Conservation (phyloP, 2,113 vertebrate species). For the Gymnocephalus cernua region DNA sequence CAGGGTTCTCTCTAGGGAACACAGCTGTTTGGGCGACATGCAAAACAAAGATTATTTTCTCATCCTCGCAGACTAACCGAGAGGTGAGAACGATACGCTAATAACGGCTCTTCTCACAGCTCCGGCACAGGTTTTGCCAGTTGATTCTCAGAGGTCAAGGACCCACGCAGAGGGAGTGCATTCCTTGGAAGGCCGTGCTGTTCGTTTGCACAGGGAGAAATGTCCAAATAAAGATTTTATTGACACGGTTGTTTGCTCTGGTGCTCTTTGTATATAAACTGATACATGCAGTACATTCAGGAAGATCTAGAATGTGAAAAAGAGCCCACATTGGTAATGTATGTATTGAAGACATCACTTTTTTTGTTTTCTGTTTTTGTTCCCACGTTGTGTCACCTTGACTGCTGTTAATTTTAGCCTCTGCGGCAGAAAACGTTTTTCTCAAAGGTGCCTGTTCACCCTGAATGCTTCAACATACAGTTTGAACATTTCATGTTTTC, state of each 20-base stretch:
- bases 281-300: neutral
- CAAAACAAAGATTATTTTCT: conserved; percentile 64
- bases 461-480: neutral
- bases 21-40: conserved; percentile 37
- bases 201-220: neutral
- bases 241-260: neutral
- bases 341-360: neutral
- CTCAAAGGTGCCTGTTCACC: neutral
- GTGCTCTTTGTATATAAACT: neutral
- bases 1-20: conserved; percentile 46
- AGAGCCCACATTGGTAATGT: neutral
- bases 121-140: neutral
- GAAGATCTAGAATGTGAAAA: neutral
- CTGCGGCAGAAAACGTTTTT: neutral
- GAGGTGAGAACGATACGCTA: conserved; percentile 22
- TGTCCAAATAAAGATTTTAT: neutral
- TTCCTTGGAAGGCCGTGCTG: neutral
- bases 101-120: conserved; percentile 28
- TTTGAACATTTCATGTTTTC: neutral
- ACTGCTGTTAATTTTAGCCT: neutral
- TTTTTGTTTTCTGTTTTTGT: neutral
- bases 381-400: neutral
- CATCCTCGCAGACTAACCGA: neutral
- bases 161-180: neutral
- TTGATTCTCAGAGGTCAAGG: conserved; percentile 34